These are phyloP conservation scores for Neoniphon sammara DNA, from an alignment of 2,797 vertebrate species.

Conservation along the genomic window DNA sequence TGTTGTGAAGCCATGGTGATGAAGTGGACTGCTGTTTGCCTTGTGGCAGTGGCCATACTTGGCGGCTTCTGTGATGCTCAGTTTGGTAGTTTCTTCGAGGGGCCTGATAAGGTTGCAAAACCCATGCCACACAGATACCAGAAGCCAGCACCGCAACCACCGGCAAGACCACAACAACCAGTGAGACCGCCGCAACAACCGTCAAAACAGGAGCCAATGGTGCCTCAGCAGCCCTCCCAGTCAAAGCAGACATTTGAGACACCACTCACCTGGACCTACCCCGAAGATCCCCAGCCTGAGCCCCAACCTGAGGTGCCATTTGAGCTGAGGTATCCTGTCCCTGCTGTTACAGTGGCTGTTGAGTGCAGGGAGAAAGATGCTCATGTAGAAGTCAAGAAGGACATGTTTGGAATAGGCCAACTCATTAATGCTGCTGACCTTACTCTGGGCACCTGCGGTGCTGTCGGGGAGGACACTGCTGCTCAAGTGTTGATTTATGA, in stretches of 20 bases:
- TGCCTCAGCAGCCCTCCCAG: constrained; percentile 22
- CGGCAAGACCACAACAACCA: no score
- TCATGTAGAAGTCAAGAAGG: constrained; percentile 72
- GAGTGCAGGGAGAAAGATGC: constrained; percentile 66
- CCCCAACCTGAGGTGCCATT: neutral
- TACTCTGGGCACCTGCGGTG: constrained; percentile 67
- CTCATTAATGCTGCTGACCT: constrained; percentile 62
- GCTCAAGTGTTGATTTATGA: constrained; percentile 71
- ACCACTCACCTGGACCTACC: constrained; percentile 68
- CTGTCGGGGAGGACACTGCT: constrained; percentile 29
- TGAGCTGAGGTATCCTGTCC: constrained; percentile 44
- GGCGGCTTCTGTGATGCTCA: constrained; percentile 67
- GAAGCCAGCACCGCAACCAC: neutral
- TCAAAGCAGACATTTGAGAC: constrained; percentile 57
- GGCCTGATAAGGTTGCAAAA: no score
- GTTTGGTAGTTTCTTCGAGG: no score
- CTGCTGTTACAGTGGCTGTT: constrained; percentile 63
- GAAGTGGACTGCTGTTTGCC: constrained; percentile 61
- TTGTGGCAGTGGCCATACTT: constrained; percentile 66
- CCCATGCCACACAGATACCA: neutral
- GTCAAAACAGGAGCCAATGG: neutral
- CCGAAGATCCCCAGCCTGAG: constrained; percentile 39
- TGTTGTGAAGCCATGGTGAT: constrained; percentile 71
- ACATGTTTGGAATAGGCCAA: constrained; percentile 75
- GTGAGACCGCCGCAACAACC: no score